A percentile compares a stretch with the other conserved stretches of the same genome.
Conservation (phyloP, 2,888 invertebrate genomes). For the Scaptomyza parva region DNA sequence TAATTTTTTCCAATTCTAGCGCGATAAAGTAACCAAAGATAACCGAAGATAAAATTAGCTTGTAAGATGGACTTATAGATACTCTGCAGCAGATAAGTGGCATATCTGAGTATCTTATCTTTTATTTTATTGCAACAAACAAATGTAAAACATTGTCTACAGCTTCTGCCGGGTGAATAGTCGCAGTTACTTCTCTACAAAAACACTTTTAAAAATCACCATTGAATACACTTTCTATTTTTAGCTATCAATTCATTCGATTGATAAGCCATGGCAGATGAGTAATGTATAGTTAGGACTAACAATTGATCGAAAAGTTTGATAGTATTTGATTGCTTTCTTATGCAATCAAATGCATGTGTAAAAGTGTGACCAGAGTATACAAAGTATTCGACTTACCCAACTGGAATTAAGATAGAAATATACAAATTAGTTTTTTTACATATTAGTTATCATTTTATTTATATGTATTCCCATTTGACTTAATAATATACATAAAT, state of each 20-base stretch:
- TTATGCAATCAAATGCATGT: neutral
- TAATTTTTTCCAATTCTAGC: conserved; percentile 24
- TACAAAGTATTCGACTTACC: conserved; percentile 11
- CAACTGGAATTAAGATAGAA: neutral
- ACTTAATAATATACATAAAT: conserved; percentile 73
- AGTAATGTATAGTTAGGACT: conserved; percentile 16
- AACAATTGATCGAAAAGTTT: neutral
- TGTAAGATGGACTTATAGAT: neutral
- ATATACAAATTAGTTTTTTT: conserved; percentile 12
- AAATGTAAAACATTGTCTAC: neutral
- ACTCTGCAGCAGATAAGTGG: conserved; percentile 10
- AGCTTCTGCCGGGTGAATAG: neutral
- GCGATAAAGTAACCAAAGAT: conserved; percentile 14
- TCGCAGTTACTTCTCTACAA: neutral
- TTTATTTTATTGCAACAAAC: neutral
- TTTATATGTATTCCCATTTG: conserved; percentile 76
- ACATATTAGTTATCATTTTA: conserved; percentile 76
- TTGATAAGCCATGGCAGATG: conserved; percentile 2
- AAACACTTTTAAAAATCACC: neutral
- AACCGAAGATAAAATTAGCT: conserved; percentile 16
- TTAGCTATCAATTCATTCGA: neutral
- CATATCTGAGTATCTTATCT: conserved; percentile 5
- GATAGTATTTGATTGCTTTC: neutral
- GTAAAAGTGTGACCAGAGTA: neutral
- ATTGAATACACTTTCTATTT: neutral